A percentile compares a stretch with the other conserved stretches of the same genome.
phyloP scores from a whole-genome alignment of 2,888 invertebrate genomes.

The Cremastobaeus sp. region DNA sequence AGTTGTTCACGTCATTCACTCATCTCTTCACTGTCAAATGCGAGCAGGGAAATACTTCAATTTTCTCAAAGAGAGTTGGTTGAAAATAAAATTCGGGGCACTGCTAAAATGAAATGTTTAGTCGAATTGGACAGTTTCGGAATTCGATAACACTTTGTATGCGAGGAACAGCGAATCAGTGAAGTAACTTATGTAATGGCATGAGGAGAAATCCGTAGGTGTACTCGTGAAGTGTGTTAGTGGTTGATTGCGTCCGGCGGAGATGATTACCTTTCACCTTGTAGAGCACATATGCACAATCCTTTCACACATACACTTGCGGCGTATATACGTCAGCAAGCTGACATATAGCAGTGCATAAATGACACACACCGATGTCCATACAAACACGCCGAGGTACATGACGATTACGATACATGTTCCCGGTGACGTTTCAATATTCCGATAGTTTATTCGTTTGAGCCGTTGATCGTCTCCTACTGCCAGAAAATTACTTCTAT shows the following conservation, averaged over 20 bases:
- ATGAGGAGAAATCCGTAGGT: conserved; percentile 35
- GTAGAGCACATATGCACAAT: conserved; percentile 50
- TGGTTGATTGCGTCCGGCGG: conserved; percentile 77
- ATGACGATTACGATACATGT: conserved; percentile 65
- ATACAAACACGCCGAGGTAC: conserved; percentile 37
- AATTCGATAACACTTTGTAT: conserved; percentile 12
- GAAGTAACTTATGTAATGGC: conserved; percentile 42
- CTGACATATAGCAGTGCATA: conserved; percentile 51
- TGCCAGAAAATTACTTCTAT: conserved; percentile 59
- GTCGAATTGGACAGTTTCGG: not conserved
- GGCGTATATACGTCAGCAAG: conserved; percentile 53
- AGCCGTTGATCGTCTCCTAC: conserved; percentile 68
- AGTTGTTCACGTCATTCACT: too few species aligned
- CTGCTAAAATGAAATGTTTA: too few species aligned
- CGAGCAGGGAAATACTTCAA: too few species aligned
- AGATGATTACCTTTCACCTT: conserved; percentile 77
- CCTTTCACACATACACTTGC: conserved; percentile 48
- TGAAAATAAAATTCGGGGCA: too few species aligned
- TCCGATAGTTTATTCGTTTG: conserved; percentile 76
- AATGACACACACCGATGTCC: conserved; percentile 47
- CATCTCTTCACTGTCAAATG: too few species aligned
- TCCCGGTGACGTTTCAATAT: conserved; percentile 72
- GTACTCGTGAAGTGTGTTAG: conserved; percentile 57
- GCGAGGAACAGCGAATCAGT: conserved; percentile 18
- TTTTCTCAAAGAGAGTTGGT: too few species aligned